Evolutionary conservation across 2,113 vertebrate genomes (phyloP), one percentile per base, ranked within the genome.

Genomic region (Pseudorectes ferrugineus): DNA sequence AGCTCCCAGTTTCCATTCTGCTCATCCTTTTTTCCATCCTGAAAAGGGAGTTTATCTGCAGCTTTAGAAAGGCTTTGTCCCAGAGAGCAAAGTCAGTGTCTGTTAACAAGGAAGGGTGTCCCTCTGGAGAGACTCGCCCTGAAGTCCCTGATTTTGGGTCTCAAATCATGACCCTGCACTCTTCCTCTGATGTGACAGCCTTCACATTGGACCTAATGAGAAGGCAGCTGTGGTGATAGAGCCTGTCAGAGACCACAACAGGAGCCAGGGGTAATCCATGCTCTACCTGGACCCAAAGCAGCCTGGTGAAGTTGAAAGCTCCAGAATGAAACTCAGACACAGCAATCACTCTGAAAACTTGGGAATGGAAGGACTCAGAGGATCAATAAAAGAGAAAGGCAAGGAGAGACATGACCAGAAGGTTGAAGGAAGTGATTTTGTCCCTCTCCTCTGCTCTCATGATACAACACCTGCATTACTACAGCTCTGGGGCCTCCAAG

Each of bases 1-100:
- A 85, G 12, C 57, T 89, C 45, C 38, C 54, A 33, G 67, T 96
- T 97, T 96, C 94, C 95, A 75, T 59, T 59, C 61, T 80, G 85
- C 71, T 94, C 55, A 63, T 89, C 71, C 35, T 48, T 88, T 92
- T 85, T 88, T 92, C 92, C 85, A 77, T 29, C 51, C 85, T 80
- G 58, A 49, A 84, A 91, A 86, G 33, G 58, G 52, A 65, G 15
- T 12, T 93, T 95, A 93, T 96, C 96, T 76, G 63, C 51, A 66
- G 46, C 70, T 96, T 76, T 22, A 46, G 58, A 31, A 80, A 79
- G 58, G 71, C 46, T 92, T 88, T 85, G 79, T 70, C 45, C 55
- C 59, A 40, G 40, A 73, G 17, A 59, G 45, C n/a, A 62, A 75
- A 74, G 29, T 35, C 72, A 52, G 24, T 51, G n/a, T 23, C 73